Conservation (phyloP, 2,797 vertebrate species). For the Mareca penelope region DNA sequence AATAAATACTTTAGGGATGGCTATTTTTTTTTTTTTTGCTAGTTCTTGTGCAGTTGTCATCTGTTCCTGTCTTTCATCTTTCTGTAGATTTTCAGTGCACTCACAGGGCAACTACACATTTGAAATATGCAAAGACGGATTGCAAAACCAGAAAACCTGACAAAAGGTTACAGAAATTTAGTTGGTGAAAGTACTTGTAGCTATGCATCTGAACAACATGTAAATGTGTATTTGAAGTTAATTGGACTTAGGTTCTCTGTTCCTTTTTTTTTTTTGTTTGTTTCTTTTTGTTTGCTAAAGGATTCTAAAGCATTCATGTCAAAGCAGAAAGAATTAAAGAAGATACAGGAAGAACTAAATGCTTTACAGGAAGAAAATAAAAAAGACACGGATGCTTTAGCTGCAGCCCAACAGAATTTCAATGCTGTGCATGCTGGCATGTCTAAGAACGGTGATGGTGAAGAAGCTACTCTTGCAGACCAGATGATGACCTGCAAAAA, state of each 20-base stretch:
- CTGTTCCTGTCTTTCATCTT: not conserved
- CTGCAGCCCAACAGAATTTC: constrained; percentile 88
- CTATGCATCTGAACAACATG: not conserved
- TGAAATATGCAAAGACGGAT: not conserved
- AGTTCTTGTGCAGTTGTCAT: not conserved
- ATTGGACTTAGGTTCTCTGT: not conserved
- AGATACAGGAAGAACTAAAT: constrained; percentile 77
- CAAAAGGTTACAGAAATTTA: not conserved
- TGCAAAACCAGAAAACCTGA: not conserved
- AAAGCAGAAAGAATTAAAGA: constrained; percentile 88
- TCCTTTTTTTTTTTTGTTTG: not conserved
- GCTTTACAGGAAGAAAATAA: constrained; percentile 81
- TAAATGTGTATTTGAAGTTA: not conserved
- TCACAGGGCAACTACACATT: not conserved
- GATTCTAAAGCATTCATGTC: constrained; percentile 86
- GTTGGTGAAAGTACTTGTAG: not conserved
- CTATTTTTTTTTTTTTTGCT: not conserved
- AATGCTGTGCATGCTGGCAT: constrained; percentile 91
- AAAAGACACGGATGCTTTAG: constrained; percentile 81
- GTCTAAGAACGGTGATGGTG: constrained; percentile 88
- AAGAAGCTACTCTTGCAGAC: constrained; percentile 87
- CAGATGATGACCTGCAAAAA: constrained; percentile 97
- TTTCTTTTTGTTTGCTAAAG: constrained; percentile 70
- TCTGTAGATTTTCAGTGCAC: not conserved
- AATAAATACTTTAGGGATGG: not conserved